phyloP scores from a whole-genome alignment of 2,888 invertebrate genomes.

The Rhamnusium bicolor region DNA sequence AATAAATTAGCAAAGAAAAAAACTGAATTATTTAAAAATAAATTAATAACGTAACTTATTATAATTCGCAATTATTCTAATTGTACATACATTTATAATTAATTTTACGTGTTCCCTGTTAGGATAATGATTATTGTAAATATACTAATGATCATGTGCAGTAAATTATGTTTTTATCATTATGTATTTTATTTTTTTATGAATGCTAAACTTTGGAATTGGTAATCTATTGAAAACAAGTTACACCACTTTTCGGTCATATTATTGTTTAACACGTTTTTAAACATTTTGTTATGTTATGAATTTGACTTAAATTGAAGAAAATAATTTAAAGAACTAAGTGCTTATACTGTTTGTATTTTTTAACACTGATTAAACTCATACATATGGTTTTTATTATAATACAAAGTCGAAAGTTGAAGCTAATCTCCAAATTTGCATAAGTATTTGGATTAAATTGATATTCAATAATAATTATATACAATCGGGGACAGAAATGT shows the following conservation, averaged over 20 bases:
- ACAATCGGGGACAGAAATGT: no score
- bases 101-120: constrained; percentile 49
- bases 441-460: no score
- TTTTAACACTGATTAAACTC: no score
- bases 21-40: constrained; percentile 7
- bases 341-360: no score
- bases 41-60: constrained; percentile 36
- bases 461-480: no score
- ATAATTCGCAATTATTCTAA: constrained; percentile 43
- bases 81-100: constrained; percentile 54
- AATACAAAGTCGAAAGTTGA: no score
- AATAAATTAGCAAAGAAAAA: neutral
- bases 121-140: constrained; percentile 47
- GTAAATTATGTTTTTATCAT: constrained; percentile 40
- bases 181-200: constrained; percentile 26
- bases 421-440: no score
- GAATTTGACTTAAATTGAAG: no score
- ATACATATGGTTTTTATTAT: no score
- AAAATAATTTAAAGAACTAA: no score
- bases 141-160: constrained; percentile 44
- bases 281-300: no score
- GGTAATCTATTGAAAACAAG: neutral
- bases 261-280: no score
- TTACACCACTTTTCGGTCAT: neutral
- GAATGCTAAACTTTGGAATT: constrained; percentile 44